These are phyloP conservation scores for Lichenostomus cassidix DNA, from an alignment of 2,113 vertebrate species.

Conservation along the genomic window DNA sequence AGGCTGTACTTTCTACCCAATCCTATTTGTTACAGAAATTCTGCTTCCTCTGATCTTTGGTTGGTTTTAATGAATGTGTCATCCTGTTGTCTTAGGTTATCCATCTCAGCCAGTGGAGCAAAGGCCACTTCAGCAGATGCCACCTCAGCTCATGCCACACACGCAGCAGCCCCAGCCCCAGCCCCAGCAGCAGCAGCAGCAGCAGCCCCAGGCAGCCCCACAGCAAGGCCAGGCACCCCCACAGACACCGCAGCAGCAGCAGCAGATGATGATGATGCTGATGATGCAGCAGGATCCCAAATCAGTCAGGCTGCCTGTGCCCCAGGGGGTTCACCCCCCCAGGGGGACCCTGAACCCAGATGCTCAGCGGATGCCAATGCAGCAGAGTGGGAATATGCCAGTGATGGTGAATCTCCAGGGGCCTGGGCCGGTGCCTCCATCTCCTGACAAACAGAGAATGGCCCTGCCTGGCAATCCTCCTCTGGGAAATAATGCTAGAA, in stretches of 20 bases:
- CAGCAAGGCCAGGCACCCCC: conserved; percentile 74
- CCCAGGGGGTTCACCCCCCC: conserved; percentile 84
- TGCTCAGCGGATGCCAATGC: conserved; percentile 86
- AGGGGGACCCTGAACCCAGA: conserved; percentile 84
- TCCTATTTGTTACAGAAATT: background rate
- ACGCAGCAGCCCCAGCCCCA: conserved; percentile 76
- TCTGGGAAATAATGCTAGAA: conserved; percentile 82
- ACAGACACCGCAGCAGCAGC: conserved; percentile 80
- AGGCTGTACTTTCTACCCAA: background rate
- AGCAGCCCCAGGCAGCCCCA: conserved; percentile 76
- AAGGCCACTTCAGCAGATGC: conserved; percentile 90
- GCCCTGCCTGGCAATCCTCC: conserved; percentile 84
- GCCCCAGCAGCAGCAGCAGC: conserved; percentile 52
- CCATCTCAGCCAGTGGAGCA: conserved; percentile 90
- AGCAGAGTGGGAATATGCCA: conserved; percentile 85
- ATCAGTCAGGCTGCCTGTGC: conserved; percentile 83
- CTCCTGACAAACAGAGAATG: conserved; percentile 92
- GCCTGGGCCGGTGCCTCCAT: conserved; percentile 85
- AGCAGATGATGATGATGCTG: conserved; percentile 96
- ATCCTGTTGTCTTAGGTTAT: conserved; percentile 76
- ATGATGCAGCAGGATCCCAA: conserved; percentile 94
- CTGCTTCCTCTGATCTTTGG: background rate
- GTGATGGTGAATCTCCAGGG: conserved; percentile 95
- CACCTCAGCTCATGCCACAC: conserved; percentile 89
- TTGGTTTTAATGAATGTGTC: background rate